These are phyloP conservation scores for Drosophila hamatofila DNA, from an alignment of 2,888 invertebrate species.

Conservation along the genomic window DNA sequence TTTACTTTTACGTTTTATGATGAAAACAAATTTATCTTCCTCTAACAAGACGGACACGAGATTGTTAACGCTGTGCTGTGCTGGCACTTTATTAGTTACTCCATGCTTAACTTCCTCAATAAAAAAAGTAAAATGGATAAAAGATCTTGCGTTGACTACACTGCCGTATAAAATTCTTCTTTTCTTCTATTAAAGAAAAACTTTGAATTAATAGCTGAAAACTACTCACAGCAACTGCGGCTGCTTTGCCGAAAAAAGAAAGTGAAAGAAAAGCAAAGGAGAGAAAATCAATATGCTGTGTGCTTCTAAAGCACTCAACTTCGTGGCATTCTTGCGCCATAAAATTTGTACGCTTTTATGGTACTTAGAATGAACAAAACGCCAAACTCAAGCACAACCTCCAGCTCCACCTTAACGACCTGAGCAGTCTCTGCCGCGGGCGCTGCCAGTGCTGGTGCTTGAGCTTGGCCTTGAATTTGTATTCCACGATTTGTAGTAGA, in stretches of 20 bases:
- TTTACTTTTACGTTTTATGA: background rate
- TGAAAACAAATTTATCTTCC: background rate
- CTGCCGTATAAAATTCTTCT: slow-evolving; percentile 2
- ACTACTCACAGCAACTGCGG: slow-evolving; percentile 1
- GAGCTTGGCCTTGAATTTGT: slow-evolving; percentile 63
- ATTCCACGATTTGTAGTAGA: slow-evolving; percentile 55
- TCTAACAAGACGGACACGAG: background rate
- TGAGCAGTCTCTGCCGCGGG: background rate
- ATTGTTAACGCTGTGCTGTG: background rate
- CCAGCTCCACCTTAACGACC: slow-evolving; percentile 20
- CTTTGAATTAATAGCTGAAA: slow-evolving; percentile 11
- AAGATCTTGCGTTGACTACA: background rate
- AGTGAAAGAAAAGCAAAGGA: slow-evolving; percentile 9
- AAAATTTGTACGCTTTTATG: slow-evolving; percentile 74
- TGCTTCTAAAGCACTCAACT: slow-evolving; percentile 45
- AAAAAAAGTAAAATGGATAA: background rate
- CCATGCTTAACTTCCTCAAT: background rate
- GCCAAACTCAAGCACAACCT: slow-evolving; percentile 44
- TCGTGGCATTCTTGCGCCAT: slow-evolving; percentile 60
- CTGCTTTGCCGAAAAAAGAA: slow-evolving; percentile 6
- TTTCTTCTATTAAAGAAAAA: slow-evolving; percentile 13
- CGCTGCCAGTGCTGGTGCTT: slow-evolving; percentile 14
- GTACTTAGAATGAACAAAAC: slow-evolving; percentile 73
- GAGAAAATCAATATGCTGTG: slow-evolving; percentile 54
- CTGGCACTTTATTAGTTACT: background rate